Evolutionary conservation across 2,113 vertebrate species (phyloP).

Genomic region (Mustela nigripes): DNA sequence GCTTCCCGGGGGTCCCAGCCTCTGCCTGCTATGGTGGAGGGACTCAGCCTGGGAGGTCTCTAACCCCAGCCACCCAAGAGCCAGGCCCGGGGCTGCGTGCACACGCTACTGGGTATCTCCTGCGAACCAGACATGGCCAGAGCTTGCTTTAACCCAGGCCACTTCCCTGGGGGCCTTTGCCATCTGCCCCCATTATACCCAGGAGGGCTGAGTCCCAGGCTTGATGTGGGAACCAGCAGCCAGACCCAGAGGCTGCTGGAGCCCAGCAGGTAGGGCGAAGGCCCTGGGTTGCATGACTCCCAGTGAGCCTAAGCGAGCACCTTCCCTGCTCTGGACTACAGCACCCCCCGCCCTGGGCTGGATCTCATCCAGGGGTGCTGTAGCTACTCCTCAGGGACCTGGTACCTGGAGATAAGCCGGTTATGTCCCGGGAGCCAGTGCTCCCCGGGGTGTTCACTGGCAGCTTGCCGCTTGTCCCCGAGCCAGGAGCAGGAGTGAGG

Average conservation of each 20-base stretch:
- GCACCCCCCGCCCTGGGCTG: not conserved
- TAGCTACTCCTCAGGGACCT: not conserved
- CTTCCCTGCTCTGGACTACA: not conserved
- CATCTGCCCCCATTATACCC: rapidly evolving
- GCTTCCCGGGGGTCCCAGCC: not conserved
- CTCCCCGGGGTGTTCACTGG: not conserved
- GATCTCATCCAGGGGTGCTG: not conserved
- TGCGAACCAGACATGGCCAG: not conserved
- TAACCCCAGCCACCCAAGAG: not conserved
- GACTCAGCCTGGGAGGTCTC: not conserved
- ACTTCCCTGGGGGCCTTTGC: not conserved
- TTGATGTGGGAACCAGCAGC: not conserved
- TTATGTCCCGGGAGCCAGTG: not conserved
- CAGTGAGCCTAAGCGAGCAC: not conserved
- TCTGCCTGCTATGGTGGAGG: rapidly evolving
- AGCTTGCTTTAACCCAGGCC: not conserved
- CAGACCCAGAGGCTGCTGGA: rapidly evolving
- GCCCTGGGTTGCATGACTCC: not conserved
- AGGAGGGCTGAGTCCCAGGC: not conserved
- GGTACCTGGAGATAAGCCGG: not conserved
- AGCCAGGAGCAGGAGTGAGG: not conserved
- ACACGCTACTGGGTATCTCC: not conserved
- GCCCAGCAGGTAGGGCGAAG: not conserved
- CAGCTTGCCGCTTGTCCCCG: not conserved
- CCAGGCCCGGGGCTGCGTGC: rapidly evolving